Evolutionary conservation across 2,888 invertebrate genomes (phyloP).

Genomic region (Chirona hameri): DNA sequence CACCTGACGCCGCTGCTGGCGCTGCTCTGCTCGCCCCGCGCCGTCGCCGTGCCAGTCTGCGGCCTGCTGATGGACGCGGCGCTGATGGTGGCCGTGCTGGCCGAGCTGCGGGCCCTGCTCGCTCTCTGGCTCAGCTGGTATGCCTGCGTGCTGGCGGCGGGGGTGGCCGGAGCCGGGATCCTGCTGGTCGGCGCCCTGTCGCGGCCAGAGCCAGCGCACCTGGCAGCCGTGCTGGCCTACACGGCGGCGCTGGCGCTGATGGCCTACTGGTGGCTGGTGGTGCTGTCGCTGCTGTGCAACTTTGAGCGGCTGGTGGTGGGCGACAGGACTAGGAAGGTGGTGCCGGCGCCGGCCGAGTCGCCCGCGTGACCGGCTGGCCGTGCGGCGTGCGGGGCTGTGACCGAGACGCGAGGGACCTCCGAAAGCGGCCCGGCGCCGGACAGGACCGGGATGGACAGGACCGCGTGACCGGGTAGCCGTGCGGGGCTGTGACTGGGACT

Average conservation of each 20-base stretch:
- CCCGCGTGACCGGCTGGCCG: background rate
- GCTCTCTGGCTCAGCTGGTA: constrained; percentile 12
- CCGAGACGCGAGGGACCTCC: too few relatives aligned
- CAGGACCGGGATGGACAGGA: too few relatives aligned
- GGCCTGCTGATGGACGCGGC: background rate
- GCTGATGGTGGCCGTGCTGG: constrained; percentile 22
- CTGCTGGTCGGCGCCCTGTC: background rate
- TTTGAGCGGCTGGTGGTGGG: background rate
- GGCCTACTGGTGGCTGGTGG: constrained; percentile 8
- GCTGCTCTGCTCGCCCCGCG: background rate
- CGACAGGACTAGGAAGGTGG: background rate
- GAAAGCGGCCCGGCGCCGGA: too few relatives aligned
- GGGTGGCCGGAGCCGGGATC: background rate
- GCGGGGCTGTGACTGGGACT: too few relatives aligned
- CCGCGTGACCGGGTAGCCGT: too few relatives aligned
- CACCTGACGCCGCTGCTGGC: background rate
- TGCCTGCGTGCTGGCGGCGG: background rate
- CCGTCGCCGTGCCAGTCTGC: constrained; percentile 3
- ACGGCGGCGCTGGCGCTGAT: background rate
- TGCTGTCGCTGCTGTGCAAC: constrained; percentile 8
- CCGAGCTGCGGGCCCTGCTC: background rate
- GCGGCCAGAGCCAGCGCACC: background rate
- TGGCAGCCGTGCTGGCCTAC: constrained; percentile 6
- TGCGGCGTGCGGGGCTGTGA: too few relatives aligned
- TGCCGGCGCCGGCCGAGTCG: background rate